These are phyloP conservation scores for Heliconius cydno DNA, from an alignment of 2,888 invertebrate species.

Conservation along the genomic window DNA sequence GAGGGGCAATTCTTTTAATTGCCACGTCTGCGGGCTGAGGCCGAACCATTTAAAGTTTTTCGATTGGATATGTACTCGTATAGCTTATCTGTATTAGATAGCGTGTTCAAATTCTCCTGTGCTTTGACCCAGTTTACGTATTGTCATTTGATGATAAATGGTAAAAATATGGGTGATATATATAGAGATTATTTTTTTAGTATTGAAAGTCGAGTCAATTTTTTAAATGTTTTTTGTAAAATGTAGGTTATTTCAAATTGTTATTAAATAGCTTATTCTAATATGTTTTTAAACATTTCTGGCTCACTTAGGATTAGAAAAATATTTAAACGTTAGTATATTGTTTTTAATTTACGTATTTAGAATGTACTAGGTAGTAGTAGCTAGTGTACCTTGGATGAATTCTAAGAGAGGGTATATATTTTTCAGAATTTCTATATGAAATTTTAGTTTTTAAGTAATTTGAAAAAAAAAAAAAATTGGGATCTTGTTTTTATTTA, in stretches of 20 bases:
- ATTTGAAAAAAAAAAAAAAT: no score
- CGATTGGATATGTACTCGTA: slow-evolving; percentile 62
- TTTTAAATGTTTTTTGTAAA: neutral
- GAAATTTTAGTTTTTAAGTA: no score
- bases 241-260: neutral
- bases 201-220: neutral
- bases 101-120: slow-evolving; percentile 2
- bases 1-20: slow-evolving; percentile 75
- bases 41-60: slow-evolving; percentile 79
- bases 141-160: slow-evolving; percentile 13
- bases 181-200: neutral
- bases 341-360: no score
- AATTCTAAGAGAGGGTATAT: no score
- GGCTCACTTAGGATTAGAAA: neutral
- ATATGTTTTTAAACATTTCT: neutral
- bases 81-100: slow-evolving; percentile 29
- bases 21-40: slow-evolving; percentile 66
- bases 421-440: no score
- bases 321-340: neutral
- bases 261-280: neutral
- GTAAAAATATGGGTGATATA: neutral
- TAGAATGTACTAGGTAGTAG: no score
- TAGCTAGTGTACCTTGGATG: no score
- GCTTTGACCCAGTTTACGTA: slow-evolving; percentile 10
- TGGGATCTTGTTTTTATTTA: no score